Evolutionary conservation across 1,140 invertebrate genomes (phyloP).

Genomic region (Anoplolepis gracilipes): DNA sequence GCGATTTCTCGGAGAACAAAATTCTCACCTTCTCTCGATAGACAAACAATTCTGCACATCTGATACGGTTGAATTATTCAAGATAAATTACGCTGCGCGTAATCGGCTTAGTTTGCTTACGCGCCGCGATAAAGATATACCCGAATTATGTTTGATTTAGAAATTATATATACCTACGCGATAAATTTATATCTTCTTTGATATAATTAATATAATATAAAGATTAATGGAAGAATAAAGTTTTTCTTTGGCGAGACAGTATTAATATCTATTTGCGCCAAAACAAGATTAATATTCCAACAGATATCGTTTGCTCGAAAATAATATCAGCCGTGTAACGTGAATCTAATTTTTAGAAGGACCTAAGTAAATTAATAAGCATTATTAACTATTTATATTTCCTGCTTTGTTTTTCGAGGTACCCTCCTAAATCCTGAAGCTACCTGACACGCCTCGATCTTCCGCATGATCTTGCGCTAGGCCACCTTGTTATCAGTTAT

Average conservation of each 20-base stretch:
- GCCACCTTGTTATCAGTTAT: constrained; percentile 26
- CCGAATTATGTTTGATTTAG: not conserved
- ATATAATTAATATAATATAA: not conserved
- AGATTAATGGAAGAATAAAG: not conserved
- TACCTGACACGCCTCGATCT: not conserved
- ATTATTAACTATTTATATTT: too few relatives aligned
- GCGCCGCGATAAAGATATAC: not conserved
- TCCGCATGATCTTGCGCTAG: not conserved
- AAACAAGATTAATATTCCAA: not conserved
- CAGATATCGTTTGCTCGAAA: not conserved
- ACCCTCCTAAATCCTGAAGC: constrained; percentile 1
- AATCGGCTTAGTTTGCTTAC: constrained; percentile 24
- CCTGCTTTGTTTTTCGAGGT: not conserved
- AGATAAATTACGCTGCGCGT: not conserved
- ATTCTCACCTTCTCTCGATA: not conserved
- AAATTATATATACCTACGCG: not conserved
- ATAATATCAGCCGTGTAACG: not conserved
- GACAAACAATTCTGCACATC: constrained; percentile 17
- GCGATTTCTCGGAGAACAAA: not conserved
- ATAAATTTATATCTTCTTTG: not conserved
- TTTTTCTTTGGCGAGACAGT: not conserved
- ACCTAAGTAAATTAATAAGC: not conserved
- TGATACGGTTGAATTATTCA: constrained; percentile 19
- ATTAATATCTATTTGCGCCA: not conserved
- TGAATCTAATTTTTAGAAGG: not conserved